Evolutionary conservation across 2,113 vertebrate genomes (phyloP).

Genomic region (Glaucomys volans): DNA sequence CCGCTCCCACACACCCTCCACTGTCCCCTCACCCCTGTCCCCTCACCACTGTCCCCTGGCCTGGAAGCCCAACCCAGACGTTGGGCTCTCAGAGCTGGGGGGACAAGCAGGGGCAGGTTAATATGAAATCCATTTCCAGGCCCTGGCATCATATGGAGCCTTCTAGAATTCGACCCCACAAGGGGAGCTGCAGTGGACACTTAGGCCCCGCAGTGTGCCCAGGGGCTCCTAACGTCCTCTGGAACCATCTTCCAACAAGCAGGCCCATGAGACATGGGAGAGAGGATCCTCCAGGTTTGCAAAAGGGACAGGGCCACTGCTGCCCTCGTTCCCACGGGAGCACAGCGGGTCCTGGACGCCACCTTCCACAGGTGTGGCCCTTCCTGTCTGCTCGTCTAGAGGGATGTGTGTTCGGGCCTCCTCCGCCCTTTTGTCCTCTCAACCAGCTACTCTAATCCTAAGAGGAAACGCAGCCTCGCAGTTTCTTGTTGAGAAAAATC

Average conservation of each 20-base stretch:
- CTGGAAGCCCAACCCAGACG: background rate
- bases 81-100: background rate
- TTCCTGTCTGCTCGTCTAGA: background rate
- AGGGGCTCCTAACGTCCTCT: too few species aligned
- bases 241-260: background rate
- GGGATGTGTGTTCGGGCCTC: background rate
- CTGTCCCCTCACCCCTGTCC: background rate
- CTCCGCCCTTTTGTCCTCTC: background rate
- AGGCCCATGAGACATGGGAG: background rate
- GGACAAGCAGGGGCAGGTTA: background rate
- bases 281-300: background rate
- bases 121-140: background rate
- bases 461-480: background rate
- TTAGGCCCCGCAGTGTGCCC: background rate
- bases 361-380: too few species aligned
- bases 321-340: too few species aligned
- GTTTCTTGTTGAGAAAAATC: background rate
- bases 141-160: background rate
- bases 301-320: background rate
- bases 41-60: too few species aligned
- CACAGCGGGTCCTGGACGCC: background rate
- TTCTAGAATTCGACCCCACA: background rate
- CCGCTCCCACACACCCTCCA: fast-evolving
- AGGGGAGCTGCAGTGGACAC: too few species aligned
- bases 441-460: background rate